Percentiles rank a stretch among this genome's conserved stretches.
Evolutionary conservation across 37 sponge, comb jelly and placozoan genomes (phyloP).

Genomic region (Chondrilla cf. caribensis): DNA sequence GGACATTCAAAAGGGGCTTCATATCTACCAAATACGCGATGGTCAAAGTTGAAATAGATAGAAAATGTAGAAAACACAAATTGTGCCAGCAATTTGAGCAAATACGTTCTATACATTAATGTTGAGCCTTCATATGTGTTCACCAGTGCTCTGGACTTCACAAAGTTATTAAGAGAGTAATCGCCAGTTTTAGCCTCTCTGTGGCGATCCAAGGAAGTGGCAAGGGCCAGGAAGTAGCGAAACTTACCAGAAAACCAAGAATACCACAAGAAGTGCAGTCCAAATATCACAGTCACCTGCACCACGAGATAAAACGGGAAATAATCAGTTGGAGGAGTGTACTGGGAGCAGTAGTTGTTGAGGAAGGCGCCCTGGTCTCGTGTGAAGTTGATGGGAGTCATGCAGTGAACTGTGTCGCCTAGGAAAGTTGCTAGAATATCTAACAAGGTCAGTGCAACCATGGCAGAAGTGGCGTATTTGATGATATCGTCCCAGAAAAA

Average conservation of each 20-base stretch:
- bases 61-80: background rate
- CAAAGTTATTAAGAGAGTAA: conserved; percentile 31
- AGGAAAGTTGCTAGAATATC: conserved; percentile 38
- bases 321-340: conserved; percentile 28
- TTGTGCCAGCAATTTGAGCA: background rate
- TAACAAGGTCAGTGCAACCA: conserved; percentile 33
- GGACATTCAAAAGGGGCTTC: conserved; percentile 38
- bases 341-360: conserved; percentile 40
- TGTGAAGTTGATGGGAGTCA: conserved; percentile 26
- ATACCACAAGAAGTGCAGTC: conserved; percentile 62
- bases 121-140: background rate
- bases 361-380: conserved; percentile 33
- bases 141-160: conserved; percentile 30
- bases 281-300: conserved; percentile 32
- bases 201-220: conserved; percentile 34
- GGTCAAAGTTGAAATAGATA: background rate
- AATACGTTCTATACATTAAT: background rate
- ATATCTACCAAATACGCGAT: conserved; percentile 45
- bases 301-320: conserved; percentile 33
- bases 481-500: conserved; percentile 50
- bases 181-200: conserved; percentile 45
- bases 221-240: conserved; percentile 50
- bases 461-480: conserved; percentile 6
- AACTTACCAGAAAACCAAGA: conserved; percentile 49
- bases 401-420: conserved; percentile 37